A percentile compares a stretch with the other conserved stretches of the same genome.
Conservation (phyloP, 2,113 vertebrate species). For the Syrrhaptes paradoxus region DNA sequence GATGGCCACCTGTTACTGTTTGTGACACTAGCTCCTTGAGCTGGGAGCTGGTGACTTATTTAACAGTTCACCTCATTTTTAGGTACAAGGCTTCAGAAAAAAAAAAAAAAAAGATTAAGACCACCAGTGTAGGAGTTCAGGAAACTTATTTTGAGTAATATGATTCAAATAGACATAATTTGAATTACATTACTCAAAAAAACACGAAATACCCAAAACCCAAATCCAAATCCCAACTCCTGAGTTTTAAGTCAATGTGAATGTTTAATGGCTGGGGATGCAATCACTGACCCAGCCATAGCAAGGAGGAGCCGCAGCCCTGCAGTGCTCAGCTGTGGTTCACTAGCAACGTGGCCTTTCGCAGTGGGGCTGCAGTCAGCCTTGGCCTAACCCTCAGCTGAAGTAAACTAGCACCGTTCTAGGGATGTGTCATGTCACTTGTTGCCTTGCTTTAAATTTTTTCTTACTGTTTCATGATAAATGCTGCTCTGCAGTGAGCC, state of each 20-base stretch:
- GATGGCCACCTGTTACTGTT: neutral
- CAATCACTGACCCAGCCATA: accelerated
- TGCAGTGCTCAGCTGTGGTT: neutral
- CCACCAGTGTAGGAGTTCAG: neutral
- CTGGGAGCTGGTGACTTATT: neutral
- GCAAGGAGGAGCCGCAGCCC: neutral
- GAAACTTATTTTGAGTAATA: neutral
- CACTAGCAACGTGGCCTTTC: neutral
- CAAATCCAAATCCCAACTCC: neutral
- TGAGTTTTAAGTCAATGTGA: accelerated
- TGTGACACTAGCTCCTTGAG: neutral
- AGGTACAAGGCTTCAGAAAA: neutral
- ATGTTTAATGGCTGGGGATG: neutral
- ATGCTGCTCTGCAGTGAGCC: neutral
- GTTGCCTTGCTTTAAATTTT: neutral
- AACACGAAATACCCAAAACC: neutral
- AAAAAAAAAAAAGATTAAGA: neutral
- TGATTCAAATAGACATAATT: neutral
- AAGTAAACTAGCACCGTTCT: accelerated
- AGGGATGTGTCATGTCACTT: neutral
- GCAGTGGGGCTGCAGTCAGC: accelerated
- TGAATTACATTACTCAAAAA: neutral
- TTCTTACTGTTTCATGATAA: neutral
- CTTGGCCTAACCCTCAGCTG: neutral
- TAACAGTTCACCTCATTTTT: neutral